A percentile compares a stretch with the other conserved stretches of the same genome.
These are phyloP conservation scores for Boloria selene DNA, from an alignment of 2,888 invertebrate species.

Conservation along the genomic window DNA sequence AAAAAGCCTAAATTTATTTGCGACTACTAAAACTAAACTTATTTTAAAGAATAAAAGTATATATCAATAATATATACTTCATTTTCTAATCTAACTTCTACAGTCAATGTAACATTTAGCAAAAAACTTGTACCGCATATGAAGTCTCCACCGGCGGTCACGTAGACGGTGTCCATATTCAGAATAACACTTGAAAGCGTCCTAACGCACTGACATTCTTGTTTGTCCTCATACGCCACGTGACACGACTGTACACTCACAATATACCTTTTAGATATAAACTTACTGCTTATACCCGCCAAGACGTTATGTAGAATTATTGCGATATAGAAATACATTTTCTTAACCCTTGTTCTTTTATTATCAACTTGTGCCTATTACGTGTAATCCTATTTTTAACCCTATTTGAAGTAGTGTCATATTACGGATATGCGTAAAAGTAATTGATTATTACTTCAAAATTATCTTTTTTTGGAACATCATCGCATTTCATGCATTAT, in stretches of 20 bases:
- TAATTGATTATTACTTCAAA: neutral
- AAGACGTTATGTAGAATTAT: slow-evolving; percentile 15
- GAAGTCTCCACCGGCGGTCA: slow-evolving; percentile 56
- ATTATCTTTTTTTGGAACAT: too few species aligned
- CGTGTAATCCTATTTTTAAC: neutral
- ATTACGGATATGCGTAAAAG: neutral
- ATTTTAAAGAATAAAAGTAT: too few species aligned
- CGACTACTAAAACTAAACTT: too few species aligned
- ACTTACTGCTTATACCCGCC: slow-evolving; percentile 21
- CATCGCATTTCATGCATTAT: too few species aligned
- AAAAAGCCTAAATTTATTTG: too few species aligned
- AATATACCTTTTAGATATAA: slow-evolving; percentile 27
- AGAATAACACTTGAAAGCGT: slow-evolving; percentile 74
- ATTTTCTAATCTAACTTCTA: too few species aligned
- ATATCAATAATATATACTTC: too few species aligned
- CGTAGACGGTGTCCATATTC: slow-evolving; percentile 73
- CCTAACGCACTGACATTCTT: slow-evolving; percentile 67
- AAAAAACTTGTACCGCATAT: slow-evolving; percentile 29
- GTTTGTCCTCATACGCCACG: slow-evolving; percentile 57
- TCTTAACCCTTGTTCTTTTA: slow-evolving; percentile 15
- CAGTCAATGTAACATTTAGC: too few species aligned
- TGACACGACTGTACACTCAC: slow-evolving; percentile 58
- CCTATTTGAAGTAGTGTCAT: neutral
- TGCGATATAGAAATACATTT: slow-evolving; percentile 18
- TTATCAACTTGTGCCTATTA: slow-evolving; percentile 3